Conservation (phyloP, 2,888 invertebrate genomes). For the Eutolmus rufibarbis region DNA sequence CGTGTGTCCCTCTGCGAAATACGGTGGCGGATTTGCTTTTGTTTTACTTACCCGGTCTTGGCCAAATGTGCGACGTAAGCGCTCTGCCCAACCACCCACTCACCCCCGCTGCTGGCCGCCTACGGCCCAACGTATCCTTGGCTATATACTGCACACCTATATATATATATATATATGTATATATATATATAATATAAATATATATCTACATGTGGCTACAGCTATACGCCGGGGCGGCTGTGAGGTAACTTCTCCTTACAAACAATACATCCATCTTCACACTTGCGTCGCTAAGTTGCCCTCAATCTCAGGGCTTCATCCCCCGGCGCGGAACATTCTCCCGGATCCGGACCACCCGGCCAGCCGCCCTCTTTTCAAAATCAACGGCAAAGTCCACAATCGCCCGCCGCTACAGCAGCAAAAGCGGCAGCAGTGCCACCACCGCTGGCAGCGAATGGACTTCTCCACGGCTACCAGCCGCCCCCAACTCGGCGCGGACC, state of each 20-base stretch:
- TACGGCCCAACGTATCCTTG: background rate
- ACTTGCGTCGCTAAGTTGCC: slow-evolving; percentile 48
- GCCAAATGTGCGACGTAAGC: slow-evolving; percentile 48
- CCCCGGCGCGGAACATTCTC: slow-evolving; percentile 11
- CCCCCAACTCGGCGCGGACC: slow-evolving; percentile 6
- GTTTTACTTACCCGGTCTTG: slow-evolving; percentile 46
- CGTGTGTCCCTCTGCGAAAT: slow-evolving; percentile 38
- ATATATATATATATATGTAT: background rate
- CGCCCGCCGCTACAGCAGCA: slow-evolving; percentile 38
- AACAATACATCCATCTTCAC: slow-evolving; percentile 49
- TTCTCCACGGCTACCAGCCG: slow-evolving; percentile 47
- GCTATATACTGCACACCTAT: background rate
- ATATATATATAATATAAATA: background rate
- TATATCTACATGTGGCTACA: slow-evolving; percentile 11
- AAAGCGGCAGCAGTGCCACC: background rate
- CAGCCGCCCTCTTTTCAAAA: slow-evolving; percentile 41
- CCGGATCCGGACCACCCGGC: slow-evolving; percentile 28
- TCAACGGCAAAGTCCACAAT: slow-evolving; percentile 49
- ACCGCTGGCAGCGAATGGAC: slow-evolving; percentile 40
- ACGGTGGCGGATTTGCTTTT: slow-evolving; percentile 44
- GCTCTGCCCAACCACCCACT: slow-evolving; percentile 42
- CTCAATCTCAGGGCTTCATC: slow-evolving; percentile 35
- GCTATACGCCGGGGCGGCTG: slow-evolving; percentile 2
- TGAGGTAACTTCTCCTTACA: slow-evolving; percentile 45
- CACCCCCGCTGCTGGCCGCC: background rate